Base-by-base conservation (phyloP, 2,797 vertebrate species). In the Channallabes apus region DNA sequence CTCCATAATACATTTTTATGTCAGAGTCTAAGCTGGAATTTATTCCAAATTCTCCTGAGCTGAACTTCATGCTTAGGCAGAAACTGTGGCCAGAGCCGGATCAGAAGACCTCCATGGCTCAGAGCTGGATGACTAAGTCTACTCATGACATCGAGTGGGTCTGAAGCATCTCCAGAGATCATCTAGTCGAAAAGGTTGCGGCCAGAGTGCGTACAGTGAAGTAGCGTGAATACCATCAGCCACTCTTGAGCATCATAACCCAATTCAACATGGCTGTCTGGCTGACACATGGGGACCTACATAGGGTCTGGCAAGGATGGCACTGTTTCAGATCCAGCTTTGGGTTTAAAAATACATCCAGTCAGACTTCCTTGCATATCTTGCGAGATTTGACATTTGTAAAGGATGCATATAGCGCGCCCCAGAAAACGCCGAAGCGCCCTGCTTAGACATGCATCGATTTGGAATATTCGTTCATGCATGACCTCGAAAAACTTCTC, bases 151-250 rank as follows among this genome's bases (percentile, higher is more conserved):
- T 51, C 0, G 51, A 78, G 80, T 56, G 73, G 54, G 54, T 54
- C 54, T 82, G 54, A 86, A 86, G 54, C 85, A 62, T 71, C 85
- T 54, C 65, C 17, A 29, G 85, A 86, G 73, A 86, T 78, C 81
- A 54, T 27, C 65, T 78, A 24, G 9, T 9, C 20, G 1, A 22
- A 86, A 86, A 86, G 85, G 75, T 86, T 64, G 79, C 12, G 29
- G 73, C 56, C 54, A 41, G 81, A 79, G 38, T 56, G 71, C 71
- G 64, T 79, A 61, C 41, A 69, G 72, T 38, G 65, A 71, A 54
- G 83, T 58, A 68, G 12, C 38, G 27, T 56, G 80, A 89, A 86
- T 80, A 67, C 24, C 77, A 78, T 83, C 78, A 79, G 87, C 35
- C 67, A 56, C 32, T 89, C 82, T 73, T 46, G 20, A 80, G 72